A percentile compares a stretch with the other conserved stretches of the same genome.
These are phyloP conservation scores for Alviniconcha marisindica DNA, from an alignment of 1,140 invertebrate species.

Conservation along the genomic window DNA sequence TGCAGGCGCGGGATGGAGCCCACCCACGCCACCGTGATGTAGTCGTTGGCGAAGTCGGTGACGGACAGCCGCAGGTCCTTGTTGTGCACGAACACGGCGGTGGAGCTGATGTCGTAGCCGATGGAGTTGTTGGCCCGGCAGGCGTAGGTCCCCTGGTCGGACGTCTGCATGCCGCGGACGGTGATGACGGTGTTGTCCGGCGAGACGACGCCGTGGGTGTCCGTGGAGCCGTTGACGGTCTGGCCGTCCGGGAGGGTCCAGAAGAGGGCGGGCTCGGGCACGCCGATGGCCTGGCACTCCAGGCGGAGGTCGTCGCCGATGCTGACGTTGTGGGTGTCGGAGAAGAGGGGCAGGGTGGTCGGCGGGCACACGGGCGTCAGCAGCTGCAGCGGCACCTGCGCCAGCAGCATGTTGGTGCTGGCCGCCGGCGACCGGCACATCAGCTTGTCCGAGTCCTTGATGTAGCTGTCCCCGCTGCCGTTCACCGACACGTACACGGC, in stretches of 20 bases:
- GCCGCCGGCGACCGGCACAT: slow-evolving; percentile 69
- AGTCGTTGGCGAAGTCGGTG: slow-evolving; percentile 70
- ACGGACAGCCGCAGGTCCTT: slow-evolving; percentile 74
- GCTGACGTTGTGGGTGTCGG: slow-evolving; percentile 67
- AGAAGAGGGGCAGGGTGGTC: slow-evolving; percentile 67
- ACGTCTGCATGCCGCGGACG: slow-evolving; percentile 61
- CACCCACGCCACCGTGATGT: slow-evolving; percentile 77
- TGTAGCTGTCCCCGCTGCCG: slow-evolving; percentile 28
- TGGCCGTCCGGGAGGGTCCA: slow-evolving; percentile 76
- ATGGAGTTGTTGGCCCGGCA: slow-evolving; percentile 67
- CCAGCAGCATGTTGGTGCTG: slow-evolving; percentile 60
- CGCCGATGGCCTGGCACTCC: slow-evolving; percentile 76
- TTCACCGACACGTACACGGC: background rate
- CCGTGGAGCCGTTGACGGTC: slow-evolving; percentile 60
- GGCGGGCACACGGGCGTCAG: slow-evolving; percentile 71
- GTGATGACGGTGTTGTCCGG: slow-evolving; percentile 68
- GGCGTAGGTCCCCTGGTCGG: slow-evolving; percentile 67
- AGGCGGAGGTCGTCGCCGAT: slow-evolving; percentile 74
- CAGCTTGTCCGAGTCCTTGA: slow-evolving; percentile 69
- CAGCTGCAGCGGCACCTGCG: slow-evolving; percentile 60
- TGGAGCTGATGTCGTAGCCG: slow-evolving; percentile 69
- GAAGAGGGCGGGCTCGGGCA: slow-evolving; percentile 73
- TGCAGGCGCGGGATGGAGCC: slow-evolving; percentile 73
- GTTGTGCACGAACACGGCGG: slow-evolving; percentile 66
- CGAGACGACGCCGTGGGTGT: slow-evolving; percentile 60